Evolutionary conservation across 2,113 vertebrate genomes (phyloP), one percentile per base, ranked within the genome.

Genomic region (Mormyrus lacerda): DNA sequence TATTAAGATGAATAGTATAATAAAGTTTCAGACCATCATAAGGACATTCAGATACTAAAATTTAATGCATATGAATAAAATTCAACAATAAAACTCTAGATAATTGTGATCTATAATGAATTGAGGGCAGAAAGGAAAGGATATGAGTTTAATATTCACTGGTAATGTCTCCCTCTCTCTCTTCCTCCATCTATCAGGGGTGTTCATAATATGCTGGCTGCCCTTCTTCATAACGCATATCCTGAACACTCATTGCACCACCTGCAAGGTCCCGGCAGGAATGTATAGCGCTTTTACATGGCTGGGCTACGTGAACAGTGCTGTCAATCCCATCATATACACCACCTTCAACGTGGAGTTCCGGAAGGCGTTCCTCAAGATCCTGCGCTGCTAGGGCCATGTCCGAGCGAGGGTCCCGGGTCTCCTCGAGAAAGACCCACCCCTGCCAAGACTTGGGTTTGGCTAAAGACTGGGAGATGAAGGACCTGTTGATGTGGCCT

Each of bases 161-260:
- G n/a, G 31, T 69, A 31, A 69, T 69, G 4, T 53, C 31, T 39
- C 31, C n/a, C 17, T 2, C 51, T 53, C 17, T 69, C 13, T 89
- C 3, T 27, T 51, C 88, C 35, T 90, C 51, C 53, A 1, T 92
- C 9, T 94, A 86, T 42, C 92, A 99, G 98, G 98, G 93, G 98
- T 99, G 87, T 99, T 99, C 94, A 99, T 99, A 95, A 97, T 99
- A 92, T 99, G 98, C 94, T 99, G 98, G 98, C 96, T 99, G 91
- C 98, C 98, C 0, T 99, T 99, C 95, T 99, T 99, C 96, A 98
- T 99, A 93, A 99, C 98, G 3, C 98, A 99, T 93, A 99, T 99
- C 95, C 93, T 99, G 92, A 99, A 99, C 94, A 99, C 97, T 92
- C 98, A 99, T 95, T 99, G 98, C 94, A 95, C 94, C 87, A 96